phyloP scores from a whole-genome alignment of 2,113 vertebrate species.

The Corvus cornix region DNA sequence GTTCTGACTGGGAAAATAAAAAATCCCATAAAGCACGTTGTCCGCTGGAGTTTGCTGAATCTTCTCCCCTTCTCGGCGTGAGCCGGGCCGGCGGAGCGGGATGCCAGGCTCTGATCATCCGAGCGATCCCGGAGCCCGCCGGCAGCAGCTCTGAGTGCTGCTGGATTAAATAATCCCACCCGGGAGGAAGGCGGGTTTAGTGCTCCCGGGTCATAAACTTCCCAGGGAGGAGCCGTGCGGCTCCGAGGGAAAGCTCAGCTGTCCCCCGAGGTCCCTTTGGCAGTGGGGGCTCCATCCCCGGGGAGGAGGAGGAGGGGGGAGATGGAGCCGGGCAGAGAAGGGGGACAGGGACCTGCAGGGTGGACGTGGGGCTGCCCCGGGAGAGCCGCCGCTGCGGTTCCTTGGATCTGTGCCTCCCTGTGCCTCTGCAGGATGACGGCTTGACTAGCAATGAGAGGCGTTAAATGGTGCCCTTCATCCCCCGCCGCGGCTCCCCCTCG shows the following conservation, averaged over 20 bases:
- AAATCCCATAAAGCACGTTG: background rate
- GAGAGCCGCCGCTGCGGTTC: background rate
- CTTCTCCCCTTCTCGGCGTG: background rate
- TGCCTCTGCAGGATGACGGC: background rate
- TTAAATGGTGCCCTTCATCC: slow-evolving; percentile 30
- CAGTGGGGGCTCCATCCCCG: background rate
- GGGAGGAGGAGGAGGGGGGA: background rate
- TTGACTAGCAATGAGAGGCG: background rate
- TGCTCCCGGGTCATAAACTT: background rate
- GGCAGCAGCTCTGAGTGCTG: background rate
- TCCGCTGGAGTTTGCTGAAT: background rate
- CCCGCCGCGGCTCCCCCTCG: background rate
- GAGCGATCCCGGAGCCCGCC: background rate
- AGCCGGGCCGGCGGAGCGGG: background rate
- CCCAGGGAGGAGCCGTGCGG: background rate
- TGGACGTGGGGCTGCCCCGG: background rate
- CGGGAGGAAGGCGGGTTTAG: background rate
- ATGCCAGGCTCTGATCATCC: background rate
- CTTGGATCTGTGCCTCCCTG: background rate
- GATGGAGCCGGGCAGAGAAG: background rate
- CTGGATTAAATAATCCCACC: background rate
- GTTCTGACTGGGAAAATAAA: background rate
- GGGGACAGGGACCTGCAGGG: background rate
- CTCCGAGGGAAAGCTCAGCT: background rate
- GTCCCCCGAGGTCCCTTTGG: background rate